phyloP scores from a whole-genome alignment of 1,140 invertebrate species.

The Cepaea nemoralis region DNA sequence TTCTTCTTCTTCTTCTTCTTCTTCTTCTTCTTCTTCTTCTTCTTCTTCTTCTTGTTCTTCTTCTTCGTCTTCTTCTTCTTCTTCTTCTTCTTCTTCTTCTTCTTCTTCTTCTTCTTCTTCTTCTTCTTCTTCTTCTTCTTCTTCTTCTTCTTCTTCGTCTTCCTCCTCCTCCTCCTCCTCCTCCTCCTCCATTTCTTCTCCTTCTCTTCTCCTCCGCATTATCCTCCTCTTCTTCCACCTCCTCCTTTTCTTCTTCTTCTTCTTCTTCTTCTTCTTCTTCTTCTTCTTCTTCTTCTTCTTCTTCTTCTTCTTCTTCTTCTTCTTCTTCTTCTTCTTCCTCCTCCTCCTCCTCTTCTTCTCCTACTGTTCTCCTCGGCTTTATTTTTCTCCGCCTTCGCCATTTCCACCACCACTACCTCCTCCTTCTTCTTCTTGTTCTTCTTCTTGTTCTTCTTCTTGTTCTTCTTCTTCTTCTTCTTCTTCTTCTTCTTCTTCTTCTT shows the following conservation, averaged over 20 bases:
- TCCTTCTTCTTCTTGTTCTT: no score
- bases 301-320: background rate
- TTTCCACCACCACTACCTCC: no score
- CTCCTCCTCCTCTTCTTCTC: background rate
- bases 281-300: conserved; percentile 25
- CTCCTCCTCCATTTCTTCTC: background rate
- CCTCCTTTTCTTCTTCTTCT: background rate
- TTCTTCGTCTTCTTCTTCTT: no score
- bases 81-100: background rate
- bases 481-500: no score
- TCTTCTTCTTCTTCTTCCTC: background rate
- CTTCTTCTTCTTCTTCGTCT: no score
- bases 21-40: background rate
- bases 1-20: background rate
- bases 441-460: no score
- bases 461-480: no score
- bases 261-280: conserved; percentile 17
- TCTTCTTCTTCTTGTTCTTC: no score
- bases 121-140: background rate
- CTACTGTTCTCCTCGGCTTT: conserved; percentile 9
- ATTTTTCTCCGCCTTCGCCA: background rate
- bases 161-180: background rate
- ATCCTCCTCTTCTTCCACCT: no score
- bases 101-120: background rate
- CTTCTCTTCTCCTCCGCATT: no score